Evolutionary conservation across 2,888 invertebrate genomes (phyloP).

Genomic region (Adelognathus sp.): DNA sequence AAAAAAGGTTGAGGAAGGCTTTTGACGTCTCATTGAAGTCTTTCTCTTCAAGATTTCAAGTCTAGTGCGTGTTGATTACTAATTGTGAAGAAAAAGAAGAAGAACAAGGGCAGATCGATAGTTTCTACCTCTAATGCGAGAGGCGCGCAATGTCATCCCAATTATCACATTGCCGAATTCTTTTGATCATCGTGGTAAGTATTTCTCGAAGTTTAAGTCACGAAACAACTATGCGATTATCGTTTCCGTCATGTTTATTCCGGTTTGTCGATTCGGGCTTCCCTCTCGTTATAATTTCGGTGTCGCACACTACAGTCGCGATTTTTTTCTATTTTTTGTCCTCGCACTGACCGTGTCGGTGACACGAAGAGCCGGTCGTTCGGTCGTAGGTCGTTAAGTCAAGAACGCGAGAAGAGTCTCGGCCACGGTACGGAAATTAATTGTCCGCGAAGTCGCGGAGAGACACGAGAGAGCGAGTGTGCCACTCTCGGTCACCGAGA

Average conservation of each 20-base stretch:
- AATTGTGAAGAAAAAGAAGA: slow-evolving; percentile 14
- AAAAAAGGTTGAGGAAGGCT: slow-evolving; percentile 5
- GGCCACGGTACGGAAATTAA: slow-evolving; percentile 41
- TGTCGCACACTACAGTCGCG: slow-evolving; percentile 1
- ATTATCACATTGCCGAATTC: slow-evolving; percentile 19
- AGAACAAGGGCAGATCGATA: slow-evolving; percentile 28
- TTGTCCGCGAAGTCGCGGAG: slow-evolving; percentile 54
- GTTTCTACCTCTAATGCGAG: background rate
- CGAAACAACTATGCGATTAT: background rate
- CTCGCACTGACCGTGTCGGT: slow-evolving; percentile 45
- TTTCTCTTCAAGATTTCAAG: background rate
- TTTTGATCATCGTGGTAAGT: slow-evolving; percentile 54
- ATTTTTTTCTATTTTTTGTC: background rate
- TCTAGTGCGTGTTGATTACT: slow-evolving; percentile 6
- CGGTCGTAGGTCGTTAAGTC: slow-evolving; percentile 52
- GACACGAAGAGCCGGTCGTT: slow-evolving; percentile 30
- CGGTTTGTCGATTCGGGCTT: background rate
- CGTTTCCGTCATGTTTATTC: background rate
- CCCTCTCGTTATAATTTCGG: slow-evolving; percentile 3
- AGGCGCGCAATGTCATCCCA: slow-evolving; percentile 20
- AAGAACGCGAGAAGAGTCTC: slow-evolving; percentile 22
- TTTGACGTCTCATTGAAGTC: too few relatives aligned
- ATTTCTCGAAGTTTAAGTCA: background rate
- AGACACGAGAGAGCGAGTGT: slow-evolving; percentile 17
- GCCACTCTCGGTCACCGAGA: slow-evolving; percentile 40